These are phyloP conservation scores for Enoplolaimus lenunculus DNA, from an alignment of 2,888 invertebrate species.

Conservation along the genomic window DNA sequence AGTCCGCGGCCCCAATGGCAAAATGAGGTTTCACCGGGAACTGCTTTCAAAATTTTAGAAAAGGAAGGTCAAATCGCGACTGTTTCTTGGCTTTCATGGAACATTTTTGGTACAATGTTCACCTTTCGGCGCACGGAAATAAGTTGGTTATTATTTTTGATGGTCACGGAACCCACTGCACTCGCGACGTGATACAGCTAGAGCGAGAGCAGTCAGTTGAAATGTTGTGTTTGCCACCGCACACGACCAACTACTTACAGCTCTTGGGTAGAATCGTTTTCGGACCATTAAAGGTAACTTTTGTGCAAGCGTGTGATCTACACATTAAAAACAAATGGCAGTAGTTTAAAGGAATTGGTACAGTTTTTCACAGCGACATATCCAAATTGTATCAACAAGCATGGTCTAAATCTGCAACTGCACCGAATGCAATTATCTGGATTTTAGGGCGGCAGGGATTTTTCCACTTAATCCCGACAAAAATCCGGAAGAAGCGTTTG, in stretches of 20 bases:
- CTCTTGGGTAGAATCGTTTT: background rate
- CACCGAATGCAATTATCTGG: background rate
- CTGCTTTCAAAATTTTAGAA: too few species aligned
- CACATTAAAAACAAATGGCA: constrained; percentile 2
- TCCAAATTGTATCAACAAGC: background rate
- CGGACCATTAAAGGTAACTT: constrained; percentile 1
- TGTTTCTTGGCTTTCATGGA: background rate
- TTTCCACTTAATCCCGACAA: too few species aligned
- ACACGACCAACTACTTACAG: constrained; percentile 7
- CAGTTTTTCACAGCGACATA: background rate
- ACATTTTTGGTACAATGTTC: background rate
- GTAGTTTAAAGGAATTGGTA: background rate
- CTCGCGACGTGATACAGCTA: constrained; percentile 1
- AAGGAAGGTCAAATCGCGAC: background rate
- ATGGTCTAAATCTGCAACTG: background rate
- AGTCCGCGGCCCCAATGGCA: background rate
- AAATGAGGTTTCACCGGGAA: background rate
- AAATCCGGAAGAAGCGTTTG: too few species aligned
- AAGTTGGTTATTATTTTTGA: constrained; percentile 2
- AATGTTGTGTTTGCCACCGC: constrained; percentile 6
- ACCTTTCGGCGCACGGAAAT: constrained; percentile 7
- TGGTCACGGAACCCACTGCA: constrained; percentile 9
- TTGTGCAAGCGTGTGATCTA: background rate
- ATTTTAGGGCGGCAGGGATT: too few species aligned
- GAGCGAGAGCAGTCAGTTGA: background rate